Base-by-base conservation (phyloP, 1,140 invertebrate species). In the Bradysia coprophila region DNA sequence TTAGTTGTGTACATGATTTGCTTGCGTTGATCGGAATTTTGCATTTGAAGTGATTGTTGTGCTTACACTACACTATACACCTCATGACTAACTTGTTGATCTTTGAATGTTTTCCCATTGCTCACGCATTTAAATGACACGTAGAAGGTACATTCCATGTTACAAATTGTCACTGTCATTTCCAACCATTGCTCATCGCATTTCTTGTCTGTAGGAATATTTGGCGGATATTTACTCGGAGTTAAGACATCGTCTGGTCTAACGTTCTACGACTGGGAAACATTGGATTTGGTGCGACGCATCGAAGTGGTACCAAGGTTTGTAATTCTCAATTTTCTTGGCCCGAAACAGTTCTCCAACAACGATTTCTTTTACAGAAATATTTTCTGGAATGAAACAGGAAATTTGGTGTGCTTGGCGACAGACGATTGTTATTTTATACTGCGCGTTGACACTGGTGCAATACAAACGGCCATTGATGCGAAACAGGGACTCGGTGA, bases 371-470 rank as follows among this genome's bases (percentile, higher is more conserved):
- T n/a, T 41, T 36, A 36, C 0, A 89, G 85, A 42, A 79, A 82
- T 52, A 84, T 98, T 15, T 93, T 82, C 57, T 99, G 96, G 96
- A 91, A 91, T 19, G 95, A 98, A 63, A 91, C 80, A 62, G 93
- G 93, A 8, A 87, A 88, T 46, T 63, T 97, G 16, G 81, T 98
- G 13, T 92, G 90, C 51, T 74, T 99, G 31, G 88, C 90, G 1
- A 93, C 91, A 1, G 90, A 98, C 40, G 93, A 98, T 47, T 84
- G 83, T 32, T 98, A 96, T 67, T 99, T 89, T 59, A 85, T 99
- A 46, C 69, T 99, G 2, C 83, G 81, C 47, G 98, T 91, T 60
- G 83, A 88, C 51, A 63, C 79, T 1, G 73, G 81, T 22, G 75
- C 75, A 37, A 78, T 95, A 11, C 71, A 75, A 4, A 72, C 71